A percentile compares a stretch with the other conserved stretches of the same genome.
These are phyloP conservation scores for Hapalemur alaotrensis DNA, from an alignment of 2,797 vertebrate genomes.

Conservation along the genomic window DNA sequence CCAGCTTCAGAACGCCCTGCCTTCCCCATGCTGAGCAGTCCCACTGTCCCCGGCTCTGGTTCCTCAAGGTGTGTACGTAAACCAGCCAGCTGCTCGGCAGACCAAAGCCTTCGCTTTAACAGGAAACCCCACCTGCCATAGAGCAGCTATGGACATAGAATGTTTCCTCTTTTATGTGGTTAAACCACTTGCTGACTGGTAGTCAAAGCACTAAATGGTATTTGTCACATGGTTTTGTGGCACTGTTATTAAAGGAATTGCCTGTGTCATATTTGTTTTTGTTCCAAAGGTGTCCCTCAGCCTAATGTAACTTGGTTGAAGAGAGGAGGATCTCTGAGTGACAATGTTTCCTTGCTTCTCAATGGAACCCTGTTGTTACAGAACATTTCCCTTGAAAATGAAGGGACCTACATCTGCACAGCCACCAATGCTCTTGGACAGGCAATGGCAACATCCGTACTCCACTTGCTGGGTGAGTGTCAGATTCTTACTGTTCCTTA, in stretches of 20 bases:
- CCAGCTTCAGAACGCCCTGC: background rate
- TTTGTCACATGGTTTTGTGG: background rate
- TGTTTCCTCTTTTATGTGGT: background rate
- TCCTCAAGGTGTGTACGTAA: background rate
- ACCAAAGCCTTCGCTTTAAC: background rate
- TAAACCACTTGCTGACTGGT: background rate
- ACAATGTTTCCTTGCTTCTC: slow-evolving; percentile 76
- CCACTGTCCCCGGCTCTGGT: background rate
- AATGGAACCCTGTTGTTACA: slow-evolving; percentile 89
- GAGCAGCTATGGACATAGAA: background rate
- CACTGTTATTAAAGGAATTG: slow-evolving; percentile 59
- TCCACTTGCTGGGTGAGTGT: slow-evolving; percentile 87
- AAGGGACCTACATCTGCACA: slow-evolving; percentile 89
- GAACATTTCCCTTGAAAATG: slow-evolving; percentile 85
- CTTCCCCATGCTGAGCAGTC: background rate
- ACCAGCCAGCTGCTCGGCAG: fast-evolving
- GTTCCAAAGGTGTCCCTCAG: slow-evolving; percentile 88
- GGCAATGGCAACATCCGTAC: slow-evolving; percentile 82
- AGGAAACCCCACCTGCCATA: fast-evolving
- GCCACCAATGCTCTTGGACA: slow-evolving; percentile 89
- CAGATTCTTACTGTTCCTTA: slow-evolving; percentile 25
- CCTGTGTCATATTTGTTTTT: slow-evolving; percentile 66
- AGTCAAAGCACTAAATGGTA: background rate
- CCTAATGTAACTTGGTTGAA: slow-evolving; percentile 89
- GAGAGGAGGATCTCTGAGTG: slow-evolving; percentile 78